Evolutionary conservation across 2,113 vertebrate genomes (phyloP).

Genomic region (Dryoscopus gambensis): DNA sequence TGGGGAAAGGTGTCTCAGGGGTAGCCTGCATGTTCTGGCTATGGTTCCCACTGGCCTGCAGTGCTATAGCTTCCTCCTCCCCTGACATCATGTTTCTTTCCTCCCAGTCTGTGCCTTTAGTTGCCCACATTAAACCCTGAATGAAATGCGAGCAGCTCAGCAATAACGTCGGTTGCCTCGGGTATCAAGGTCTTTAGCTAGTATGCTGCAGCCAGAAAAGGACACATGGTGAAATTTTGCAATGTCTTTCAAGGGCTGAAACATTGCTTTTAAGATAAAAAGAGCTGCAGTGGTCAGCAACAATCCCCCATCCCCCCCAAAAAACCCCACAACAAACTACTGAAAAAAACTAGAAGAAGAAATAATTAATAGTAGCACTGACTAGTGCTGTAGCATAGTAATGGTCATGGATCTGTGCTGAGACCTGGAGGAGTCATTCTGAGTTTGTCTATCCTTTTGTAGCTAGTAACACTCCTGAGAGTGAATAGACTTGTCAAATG

Average conservation of each 20-base stretch:
- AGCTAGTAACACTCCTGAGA: neutral
- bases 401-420: neutral
- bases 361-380: neutral
- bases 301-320: neutral
- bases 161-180: rapidly evolving
- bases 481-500: neutral
- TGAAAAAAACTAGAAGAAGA: neutral
- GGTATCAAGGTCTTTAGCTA: neutral
- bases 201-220: neutral
- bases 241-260: neutral
- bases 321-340: neutral
- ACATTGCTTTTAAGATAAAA: neutral
- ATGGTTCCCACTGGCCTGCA: rapidly evolving
- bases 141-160: neutral
- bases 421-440: neutral
- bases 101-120: neutral
- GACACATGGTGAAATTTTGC: neutral
- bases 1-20: neutral
- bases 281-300: neutral
- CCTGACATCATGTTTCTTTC: neutral
- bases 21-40: neutral
- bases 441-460: neutral
- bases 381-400: neutral
- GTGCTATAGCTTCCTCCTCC: neutral
- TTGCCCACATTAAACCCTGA: neutral